phyloP scores from a whole-genome alignment of 1,140 invertebrate genomes.

The Drosophila ficusphila region DNA sequence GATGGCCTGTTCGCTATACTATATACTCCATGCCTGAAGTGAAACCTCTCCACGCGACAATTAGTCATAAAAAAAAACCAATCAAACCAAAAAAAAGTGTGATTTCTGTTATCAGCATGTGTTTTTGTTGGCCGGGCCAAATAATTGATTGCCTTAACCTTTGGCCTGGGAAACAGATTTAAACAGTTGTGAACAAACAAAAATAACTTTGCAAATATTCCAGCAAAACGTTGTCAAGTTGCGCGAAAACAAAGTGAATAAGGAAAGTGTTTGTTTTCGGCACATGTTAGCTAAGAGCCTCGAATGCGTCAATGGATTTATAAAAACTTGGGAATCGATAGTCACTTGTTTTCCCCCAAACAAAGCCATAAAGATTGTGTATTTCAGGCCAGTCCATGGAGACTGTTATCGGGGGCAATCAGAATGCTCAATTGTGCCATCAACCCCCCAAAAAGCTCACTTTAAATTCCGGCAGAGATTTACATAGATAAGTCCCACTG shows the following conservation, averaged over 20 bases:
- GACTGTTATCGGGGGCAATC: slow-evolving; percentile 16
- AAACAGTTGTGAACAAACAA: background rate
- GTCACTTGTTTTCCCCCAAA: slow-evolving; percentile 14
- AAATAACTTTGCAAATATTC: slow-evolving; percentile 7
- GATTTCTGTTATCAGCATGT: slow-evolving; percentile 30
- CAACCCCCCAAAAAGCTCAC: background rate
- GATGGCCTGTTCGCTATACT: slow-evolving; percentile 3
- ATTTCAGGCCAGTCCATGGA: background rate
- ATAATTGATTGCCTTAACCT: slow-evolving; percentile 35
- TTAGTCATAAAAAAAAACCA: slow-evolving; percentile 59
- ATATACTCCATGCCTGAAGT: slow-evolving; percentile 4
- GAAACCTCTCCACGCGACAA: slow-evolving; percentile 13
- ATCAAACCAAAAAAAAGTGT: background rate
- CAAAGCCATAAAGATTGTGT: slow-evolving; percentile 28
- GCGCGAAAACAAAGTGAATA: background rate
- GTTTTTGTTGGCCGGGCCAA: background rate
- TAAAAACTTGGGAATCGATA: slow-evolving; percentile 16
- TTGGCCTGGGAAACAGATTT: background rate
- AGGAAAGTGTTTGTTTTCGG: slow-evolving; percentile 4
- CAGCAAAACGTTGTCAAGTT: background rate
- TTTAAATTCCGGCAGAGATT: slow-evolving; percentile 19
- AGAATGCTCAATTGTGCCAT: background rate
- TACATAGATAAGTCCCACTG: slow-evolving; percentile 17
- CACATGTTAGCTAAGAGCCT: background rate
- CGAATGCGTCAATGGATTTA: slow-evolving; percentile 27